Conservation (phyloP, 2,797 vertebrate genomes). For the Onychomys torridus region DNA sequence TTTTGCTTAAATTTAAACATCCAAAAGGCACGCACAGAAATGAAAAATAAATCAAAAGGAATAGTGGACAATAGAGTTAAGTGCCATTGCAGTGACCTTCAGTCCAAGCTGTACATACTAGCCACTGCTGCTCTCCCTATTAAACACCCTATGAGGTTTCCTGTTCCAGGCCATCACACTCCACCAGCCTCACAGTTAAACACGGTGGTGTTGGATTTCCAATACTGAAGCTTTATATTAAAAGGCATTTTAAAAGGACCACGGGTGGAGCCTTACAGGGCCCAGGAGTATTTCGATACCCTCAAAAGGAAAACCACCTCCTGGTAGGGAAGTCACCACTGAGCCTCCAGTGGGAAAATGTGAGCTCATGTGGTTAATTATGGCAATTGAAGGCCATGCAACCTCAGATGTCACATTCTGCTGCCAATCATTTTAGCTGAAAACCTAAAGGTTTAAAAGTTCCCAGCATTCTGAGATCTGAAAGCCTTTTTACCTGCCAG, state of each 20-base stretch:
- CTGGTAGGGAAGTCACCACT: conserved; percentile 80
- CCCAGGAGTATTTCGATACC: conserved; percentile 73
- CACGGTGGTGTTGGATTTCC: conserved; percentile 77
- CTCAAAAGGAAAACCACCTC: conserved; percentile 82
- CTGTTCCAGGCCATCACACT: conserved; percentile 28
- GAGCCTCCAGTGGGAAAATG: conserved; percentile 63
- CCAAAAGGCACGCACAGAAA: conserved; percentile 34
- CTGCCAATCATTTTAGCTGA: conserved; percentile 76
- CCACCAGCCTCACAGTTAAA: conserved; percentile 63
- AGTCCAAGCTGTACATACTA: conserved; percentile 44
- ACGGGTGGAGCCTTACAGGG: conserved; percentile 72
- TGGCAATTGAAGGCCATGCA: conserved; percentile 49
- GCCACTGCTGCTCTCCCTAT: conserved; percentile 25
- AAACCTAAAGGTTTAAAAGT: conserved; percentile 72
- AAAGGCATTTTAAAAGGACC: conserved; percentile 82
- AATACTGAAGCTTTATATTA: conserved; percentile 83
- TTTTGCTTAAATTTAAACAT: conserved; percentile 56
- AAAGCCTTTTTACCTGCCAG: conserved; percentile 78
- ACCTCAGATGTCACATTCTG: conserved; percentile 78
- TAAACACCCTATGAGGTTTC: conserved; percentile 63
- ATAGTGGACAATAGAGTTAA: conserved; percentile 13
- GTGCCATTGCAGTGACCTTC: background rate
- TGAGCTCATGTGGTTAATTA: conserved; percentile 54
- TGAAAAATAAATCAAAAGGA: conserved; percentile 41
- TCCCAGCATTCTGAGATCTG: conserved; percentile 70